Base-by-base conservation (phyloP, 92 coral and sea anemone species). In the Heteractis magnifica region DNA sequence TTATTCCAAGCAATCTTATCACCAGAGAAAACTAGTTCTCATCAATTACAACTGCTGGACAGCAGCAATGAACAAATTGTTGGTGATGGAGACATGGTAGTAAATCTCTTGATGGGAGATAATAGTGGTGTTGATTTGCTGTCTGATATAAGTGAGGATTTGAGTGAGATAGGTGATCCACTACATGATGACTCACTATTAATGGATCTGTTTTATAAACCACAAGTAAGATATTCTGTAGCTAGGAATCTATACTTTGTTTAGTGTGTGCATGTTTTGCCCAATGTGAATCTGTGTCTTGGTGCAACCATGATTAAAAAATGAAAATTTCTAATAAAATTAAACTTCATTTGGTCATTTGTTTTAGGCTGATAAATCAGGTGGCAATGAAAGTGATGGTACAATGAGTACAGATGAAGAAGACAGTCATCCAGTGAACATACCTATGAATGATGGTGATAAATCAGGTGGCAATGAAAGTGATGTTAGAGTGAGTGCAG, bases 151-250 rank as follows among this genome's bases (percentile, higher is more conserved):
- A 87, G 91, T 83, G 91, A 90, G 70, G 71, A 87, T 62, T 86
- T 84, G 71, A 97, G 99, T 86, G 98, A 95, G 76, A 76, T 92
- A 21, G 98, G 93, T 53, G 98, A 97, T 65, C 99, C 98, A 3
- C 78, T 90, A 6, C 85, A 94, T 84, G 98, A 97, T 72, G 99
- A 97, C 65, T 90, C 99, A 10, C 79, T 97, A 48, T 80, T 97
- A 72, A 92, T 81, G 83, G 98, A 97, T 83, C 84, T 97, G 81
- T 94, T 97, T 76, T 97, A 94, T 77, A 88, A 91, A 7, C 89
- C 94, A 71, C 85, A 82, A 72, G 98, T 95, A 68, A 81, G 93
- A 87, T 13, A 16, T 18, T 55, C 11, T 52, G 44, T 34, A 34
- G 44, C 44, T 34, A 59, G 41, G 49, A 53, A 53, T 12, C 58